Evolutionary conservation across 2,888 invertebrate genomes (phyloP).

Genomic region (Cryptosula pallasiana): DNA sequence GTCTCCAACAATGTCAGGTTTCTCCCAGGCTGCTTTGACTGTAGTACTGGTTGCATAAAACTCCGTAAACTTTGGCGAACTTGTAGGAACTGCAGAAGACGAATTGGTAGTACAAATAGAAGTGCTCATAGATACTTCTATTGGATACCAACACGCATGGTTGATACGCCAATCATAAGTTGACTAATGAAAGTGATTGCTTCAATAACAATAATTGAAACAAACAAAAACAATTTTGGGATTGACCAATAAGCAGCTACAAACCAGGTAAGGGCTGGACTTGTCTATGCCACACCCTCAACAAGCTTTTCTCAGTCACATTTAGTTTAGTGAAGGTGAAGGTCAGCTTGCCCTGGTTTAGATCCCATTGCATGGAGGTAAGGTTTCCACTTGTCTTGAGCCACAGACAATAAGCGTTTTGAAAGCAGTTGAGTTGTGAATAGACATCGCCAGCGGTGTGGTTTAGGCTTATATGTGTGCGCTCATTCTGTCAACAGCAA

Average conservation of each 20-base stretch:
- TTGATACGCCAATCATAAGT: too few species aligned
- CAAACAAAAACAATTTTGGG: too few species aligned
- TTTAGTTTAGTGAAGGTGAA: background rate
- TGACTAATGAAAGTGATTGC: too few species aligned
- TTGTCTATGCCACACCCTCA: background rate
- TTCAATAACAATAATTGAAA: too few species aligned
- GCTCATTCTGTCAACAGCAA: background rate
- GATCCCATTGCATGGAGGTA: background rate
- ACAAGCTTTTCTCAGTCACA: background rate
- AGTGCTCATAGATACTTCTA: too few species aligned
- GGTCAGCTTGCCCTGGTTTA: too few species aligned
- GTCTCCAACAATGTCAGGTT: conserved; percentile 11
- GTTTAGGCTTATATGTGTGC: background rate
- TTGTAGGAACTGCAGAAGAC: background rate
- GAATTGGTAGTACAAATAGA: too few species aligned
- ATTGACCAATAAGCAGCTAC: too few species aligned
- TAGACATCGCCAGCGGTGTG: background rate
- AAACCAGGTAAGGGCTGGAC: conserved; percentile 1
- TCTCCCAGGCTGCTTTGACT: background rate
- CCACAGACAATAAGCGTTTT: background rate
- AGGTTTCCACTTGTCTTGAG: background rate
- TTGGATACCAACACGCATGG: too few species aligned
- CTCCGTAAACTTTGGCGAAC: background rate
- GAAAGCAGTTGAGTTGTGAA: conserved; percentile 9
- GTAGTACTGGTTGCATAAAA: background rate